Evolutionary conservation across 2,888 invertebrate species (phyloP), one percentile per base, ranked within the genome.

Genomic region (Drepana falcataria): DNA sequence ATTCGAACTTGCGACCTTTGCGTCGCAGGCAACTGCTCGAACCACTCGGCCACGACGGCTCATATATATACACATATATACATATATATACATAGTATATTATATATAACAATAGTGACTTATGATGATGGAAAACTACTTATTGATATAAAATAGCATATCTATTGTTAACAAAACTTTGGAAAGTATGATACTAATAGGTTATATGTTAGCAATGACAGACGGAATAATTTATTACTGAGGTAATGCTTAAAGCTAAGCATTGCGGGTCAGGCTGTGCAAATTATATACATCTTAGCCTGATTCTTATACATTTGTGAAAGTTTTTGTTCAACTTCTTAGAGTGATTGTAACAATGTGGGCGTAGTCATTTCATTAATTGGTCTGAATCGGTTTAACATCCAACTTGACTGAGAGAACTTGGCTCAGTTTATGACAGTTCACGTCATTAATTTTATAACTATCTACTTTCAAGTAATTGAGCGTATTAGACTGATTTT

Each of bases 251-350:
- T 51, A 7, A 6, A 5, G 37, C 21, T 52, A 9, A 44, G 44
- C 44, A 9, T 35, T 44, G 47, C 35, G n/a, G 44, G 51, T 47
- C 51, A 49, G 47, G 47, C 21, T 35, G 35, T 41, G 49, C 35
- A 35, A 54, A 54, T 51, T 47, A 61, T 66, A 65, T 57, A 55
- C 63, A 55, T 63, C 63, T 63, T 59, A 60, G 47, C 47, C 0
- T 35, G 21, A 68, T 71, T 65, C 66, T 67, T 66, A 73, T 66
- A 65, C 60, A 67, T 44, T 44, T 6, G 44, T 44, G 44, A 44
- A 44, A 44, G 44, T 44, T 44, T 9, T 44, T 44, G 6, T 44
- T 6, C 9, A 44, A 44, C 44, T 9, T 7, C 44, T 44, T 7
- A 9, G 44, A 44, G 9, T 9, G 44, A 9, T 9, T 44, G 2